Base-by-base conservation (phyloP, 30 jellyfish, hydroid and myxozoan species). In the Phacellophora camtschatica region DNA sequence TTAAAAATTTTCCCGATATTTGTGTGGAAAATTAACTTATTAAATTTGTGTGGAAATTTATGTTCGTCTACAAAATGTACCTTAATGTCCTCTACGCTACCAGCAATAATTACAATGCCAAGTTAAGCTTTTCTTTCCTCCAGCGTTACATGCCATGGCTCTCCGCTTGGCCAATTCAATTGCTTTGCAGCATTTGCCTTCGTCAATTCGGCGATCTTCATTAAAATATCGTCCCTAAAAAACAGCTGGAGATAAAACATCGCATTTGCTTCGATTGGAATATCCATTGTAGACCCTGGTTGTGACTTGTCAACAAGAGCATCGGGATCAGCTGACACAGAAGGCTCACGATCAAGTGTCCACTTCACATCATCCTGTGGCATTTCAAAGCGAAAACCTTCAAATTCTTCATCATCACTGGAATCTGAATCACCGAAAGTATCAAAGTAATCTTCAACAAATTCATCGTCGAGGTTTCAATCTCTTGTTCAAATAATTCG, bases 241-340 rank as follows among this genome's bases (percentile, higher is more conserved):
- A 66, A 66, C 32, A 62, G 63, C 37, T 66, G 63, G 55, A 66
- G 39, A 39, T 66, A 36, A 39, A 33, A 35, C 28, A 66, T 9
- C 12, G 81, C 64, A 16, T 66, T 66, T 22, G 63, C 81, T 5
- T 66, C 37, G 15, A 15, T 18, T 66, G 64, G 42, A 15, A 32
- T 66, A 37, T 35, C 23, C 16, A 5, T 15, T 66, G 62, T 62
- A 19, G 76, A 64, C 23, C 64, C 81, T 33, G 81, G 81, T 36
- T 36, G 35, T 39, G 81, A 64, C 31, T 7, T 7, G 8, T 31
- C 62, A 18, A 13, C n/a, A 24, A 66, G 5, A 66, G 63, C 64
- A 33, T 66, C 63, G 56, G 63, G 81, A 66, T 66, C 81, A 66
- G 81, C 81, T 66, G 81, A 66, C 39, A n/a, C 15, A 20, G 63